Conservation (phyloP, 2,888 invertebrate species). For the Minunthozetes semirufus region DNA sequence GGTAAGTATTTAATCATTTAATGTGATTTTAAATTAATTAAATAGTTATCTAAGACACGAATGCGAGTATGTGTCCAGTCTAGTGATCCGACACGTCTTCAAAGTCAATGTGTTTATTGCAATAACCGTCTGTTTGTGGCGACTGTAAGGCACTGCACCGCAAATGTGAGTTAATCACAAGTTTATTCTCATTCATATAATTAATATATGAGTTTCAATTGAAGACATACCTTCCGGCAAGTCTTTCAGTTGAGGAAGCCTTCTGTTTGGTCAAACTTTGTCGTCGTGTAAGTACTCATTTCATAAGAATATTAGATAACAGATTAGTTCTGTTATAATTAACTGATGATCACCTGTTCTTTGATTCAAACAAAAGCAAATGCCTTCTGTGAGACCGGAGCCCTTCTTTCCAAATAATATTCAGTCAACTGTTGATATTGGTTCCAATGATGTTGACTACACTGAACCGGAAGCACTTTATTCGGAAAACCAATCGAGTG, state of each 20-base stretch:
- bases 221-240: slow-evolving; percentile 36
- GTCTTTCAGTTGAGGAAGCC: slow-evolving; percentile 35
- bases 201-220: background rate
- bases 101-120: slow-evolving; percentile 39
- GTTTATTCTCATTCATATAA: background rate
- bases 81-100: slow-evolving; percentile 34
- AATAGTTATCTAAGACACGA: slow-evolving; percentile 27
- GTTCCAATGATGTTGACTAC: background rate
- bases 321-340: too few relatives aligned
- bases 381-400: slow-evolving; percentile 32
- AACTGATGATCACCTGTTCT: too few relatives aligned
- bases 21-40: background rate
- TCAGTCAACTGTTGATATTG: background rate
- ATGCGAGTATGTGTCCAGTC: slow-evolving; percentile 37
- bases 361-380: slow-evolving; percentile 21
- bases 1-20: background rate
- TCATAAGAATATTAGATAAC: background rate
- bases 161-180: slow-evolving; percentile 27
- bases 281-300: slow-evolving; percentile 22
- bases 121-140: slow-evolving; percentile 33
- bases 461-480: background rate
- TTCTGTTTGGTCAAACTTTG: slow-evolving; percentile 36
- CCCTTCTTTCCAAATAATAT: slow-evolving; percentile 1
- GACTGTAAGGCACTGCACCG: slow-evolving; percentile 37
- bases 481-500: background rate